Conservation (phyloP, 2,888 invertebrate species). For the Mythimna loreyi region DNA sequence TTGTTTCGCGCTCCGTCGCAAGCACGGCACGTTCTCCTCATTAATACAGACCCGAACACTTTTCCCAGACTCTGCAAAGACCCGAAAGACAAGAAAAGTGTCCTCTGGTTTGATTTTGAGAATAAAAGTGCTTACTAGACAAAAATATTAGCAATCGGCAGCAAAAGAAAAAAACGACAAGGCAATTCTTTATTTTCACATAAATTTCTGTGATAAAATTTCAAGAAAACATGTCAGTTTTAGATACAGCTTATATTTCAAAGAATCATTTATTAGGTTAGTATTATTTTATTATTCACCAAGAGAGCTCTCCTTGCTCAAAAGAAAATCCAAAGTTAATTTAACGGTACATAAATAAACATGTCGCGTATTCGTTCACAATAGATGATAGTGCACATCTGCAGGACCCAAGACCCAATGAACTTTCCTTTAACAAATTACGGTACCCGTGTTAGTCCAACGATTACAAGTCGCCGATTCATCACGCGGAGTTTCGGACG, state of each 20-base stretch:
- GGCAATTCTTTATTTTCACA: slow-evolving; percentile 16
- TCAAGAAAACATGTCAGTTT: slow-evolving; percentile 11
- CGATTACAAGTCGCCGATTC: slow-evolving; percentile 89
- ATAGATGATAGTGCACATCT: slow-evolving; percentile 82
- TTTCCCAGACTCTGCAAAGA: slow-evolving; percentile 66
- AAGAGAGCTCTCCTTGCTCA: slow-evolving; percentile 22
- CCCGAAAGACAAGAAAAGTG: slow-evolving; percentile 35
- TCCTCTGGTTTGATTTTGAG: slow-evolving; percentile 26
- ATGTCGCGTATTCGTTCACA: slow-evolving; percentile 74
- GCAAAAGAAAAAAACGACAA: slow-evolving; percentile 1
- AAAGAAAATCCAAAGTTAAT: slow-evolving; percentile 55
- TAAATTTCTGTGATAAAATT: background rate
- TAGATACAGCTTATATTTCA: slow-evolving; percentile 10
- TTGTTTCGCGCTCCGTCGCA: slow-evolving; percentile 74
- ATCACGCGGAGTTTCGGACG: slow-evolving; percentile 81
- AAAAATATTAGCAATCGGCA: slow-evolving; percentile 26
- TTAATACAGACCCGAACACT: slow-evolving; percentile 75
- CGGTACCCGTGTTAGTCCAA: slow-evolving; percentile 84
- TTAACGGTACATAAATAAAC: slow-evolving; percentile 64
- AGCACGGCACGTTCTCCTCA: slow-evolving; percentile 77
- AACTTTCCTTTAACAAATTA: slow-evolving; percentile 83
- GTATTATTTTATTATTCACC: slow-evolving; percentile 36
- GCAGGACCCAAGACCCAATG: slow-evolving; percentile 72
- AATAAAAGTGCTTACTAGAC: slow-evolving; percentile 20
- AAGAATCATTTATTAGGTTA: slow-evolving; percentile 24